A percentile compares a stretch with the other conserved stretches of the same genome.
phyloP scores from a whole-genome alignment of 2,113 vertebrate genomes.

The Xiphias gladius region DNA sequence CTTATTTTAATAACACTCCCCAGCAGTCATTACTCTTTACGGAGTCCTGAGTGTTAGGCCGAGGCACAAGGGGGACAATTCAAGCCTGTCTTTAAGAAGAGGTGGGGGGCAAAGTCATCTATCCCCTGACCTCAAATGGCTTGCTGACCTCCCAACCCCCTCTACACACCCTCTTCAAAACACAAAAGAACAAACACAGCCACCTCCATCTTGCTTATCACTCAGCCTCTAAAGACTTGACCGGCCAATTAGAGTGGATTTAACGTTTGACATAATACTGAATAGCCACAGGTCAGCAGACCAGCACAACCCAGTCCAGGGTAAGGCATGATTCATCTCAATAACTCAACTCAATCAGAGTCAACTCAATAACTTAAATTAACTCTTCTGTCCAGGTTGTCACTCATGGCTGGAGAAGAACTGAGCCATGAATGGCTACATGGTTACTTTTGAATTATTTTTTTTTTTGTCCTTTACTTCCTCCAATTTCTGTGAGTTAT shows the following conservation, averaged over 20 bases:
- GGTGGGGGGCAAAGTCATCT: slow-evolving; percentile 46
- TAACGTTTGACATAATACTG: slow-evolving; percentile 72
- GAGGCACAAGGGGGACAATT: slow-evolving; percentile 31
- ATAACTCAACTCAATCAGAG: too few relatives aligned
- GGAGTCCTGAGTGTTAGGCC: slow-evolving; percentile 31
- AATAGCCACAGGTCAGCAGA: slow-evolving; percentile 68
- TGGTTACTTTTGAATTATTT: neutral
- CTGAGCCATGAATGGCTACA: neutral
- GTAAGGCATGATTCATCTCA: slow-evolving; percentile 40
- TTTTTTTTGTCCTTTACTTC: slow-evolving; percentile 11
- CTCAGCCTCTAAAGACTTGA: slow-evolving; percentile 55
- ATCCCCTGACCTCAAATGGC: slow-evolving; percentile 69
- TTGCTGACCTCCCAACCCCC: slow-evolving; percentile 61
- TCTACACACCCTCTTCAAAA: slow-evolving; percentile 50
- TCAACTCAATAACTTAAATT: slow-evolving; percentile 35
- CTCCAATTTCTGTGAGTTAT: neutral
- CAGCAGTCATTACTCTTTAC: slow-evolving; percentile 46
- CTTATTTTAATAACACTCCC: slow-evolving; percentile 60
- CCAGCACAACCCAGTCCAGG: neutral
- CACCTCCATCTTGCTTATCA: slow-evolving; percentile 66
- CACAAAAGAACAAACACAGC: slow-evolving; percentile 71
- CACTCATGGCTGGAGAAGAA: slow-evolving; percentile 8
- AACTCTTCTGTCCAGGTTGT: slow-evolving; percentile 16
- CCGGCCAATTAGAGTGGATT: slow-evolving; percentile 73
- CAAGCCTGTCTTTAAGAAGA: slow-evolving; percentile 40